Evolutionary conservation across 2,888 invertebrate species (phyloP).

Genomic region (Augiades crinisus): DNA sequence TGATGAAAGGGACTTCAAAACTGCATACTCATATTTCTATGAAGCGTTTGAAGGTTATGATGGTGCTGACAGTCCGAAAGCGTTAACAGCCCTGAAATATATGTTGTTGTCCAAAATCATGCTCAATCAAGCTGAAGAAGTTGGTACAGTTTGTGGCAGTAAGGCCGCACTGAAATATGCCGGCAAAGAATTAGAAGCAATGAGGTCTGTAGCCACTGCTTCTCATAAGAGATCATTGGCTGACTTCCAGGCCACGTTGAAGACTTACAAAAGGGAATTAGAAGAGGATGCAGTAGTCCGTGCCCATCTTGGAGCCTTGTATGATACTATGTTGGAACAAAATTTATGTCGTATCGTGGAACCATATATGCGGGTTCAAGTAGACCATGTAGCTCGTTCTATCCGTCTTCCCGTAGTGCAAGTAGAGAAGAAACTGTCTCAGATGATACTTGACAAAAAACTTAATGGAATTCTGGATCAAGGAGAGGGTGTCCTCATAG

Average conservation of each 20-base stretch:
- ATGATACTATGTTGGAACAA: conserved; percentile 99
- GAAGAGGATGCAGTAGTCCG: conserved; percentile 98
- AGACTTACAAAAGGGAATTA: conserved; percentile 92
- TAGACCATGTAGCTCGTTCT: conserved; percentile 93
- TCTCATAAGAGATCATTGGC: conserved; percentile 98
- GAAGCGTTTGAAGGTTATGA: conserved; percentile 99
- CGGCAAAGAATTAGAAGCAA: conserved; percentile 97
- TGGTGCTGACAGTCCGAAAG: conserved; percentile 95
- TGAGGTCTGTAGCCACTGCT: conserved; percentile 98
- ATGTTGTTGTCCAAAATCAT: conserved; percentile 99
- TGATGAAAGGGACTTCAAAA: conserved; percentile 99
- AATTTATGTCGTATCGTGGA: conserved; percentile 99
- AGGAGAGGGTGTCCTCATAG: conserved; percentile 98
- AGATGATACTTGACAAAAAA: conserved; percentile 99
- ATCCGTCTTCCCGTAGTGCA: conserved; percentile 93
- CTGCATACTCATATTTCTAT: conserved; percentile 99
- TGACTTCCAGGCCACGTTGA: conserved; percentile 95
- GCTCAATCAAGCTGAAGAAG: conserved; percentile 98
- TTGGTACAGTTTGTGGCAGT: conserved; percentile 96
- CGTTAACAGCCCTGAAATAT: conserved; percentile 97
- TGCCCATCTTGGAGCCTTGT: conserved; percentile 97
- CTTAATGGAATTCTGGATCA: conserved; percentile 98
- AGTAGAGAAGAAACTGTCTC: conserved; percentile 99
- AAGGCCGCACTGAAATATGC: conserved; percentile 98
- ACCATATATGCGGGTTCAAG: conserved; percentile 98